Evolutionary conservation across 2,888 invertebrate genomes (phyloP), one percentile per base, ranked within the genome.

Genomic region (Lycocerus yunnanus): DNA sequence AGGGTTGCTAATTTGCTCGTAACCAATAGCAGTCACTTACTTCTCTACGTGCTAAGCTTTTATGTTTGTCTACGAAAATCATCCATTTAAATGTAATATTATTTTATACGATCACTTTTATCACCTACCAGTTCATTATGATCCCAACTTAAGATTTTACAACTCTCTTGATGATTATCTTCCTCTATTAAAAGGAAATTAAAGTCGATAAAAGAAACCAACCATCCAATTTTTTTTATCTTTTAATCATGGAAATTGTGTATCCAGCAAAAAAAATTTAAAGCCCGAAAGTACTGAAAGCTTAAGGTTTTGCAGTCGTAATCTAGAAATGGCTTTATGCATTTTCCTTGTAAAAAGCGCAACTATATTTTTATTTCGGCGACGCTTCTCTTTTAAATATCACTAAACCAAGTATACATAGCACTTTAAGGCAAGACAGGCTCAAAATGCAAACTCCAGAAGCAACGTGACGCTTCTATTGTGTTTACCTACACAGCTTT

Each of bases 401-500:
- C 71, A 69, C 73, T 76, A 76, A 75, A 68, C 68, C 75, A 43
- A 15, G 67, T 69, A 71, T 74, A 72, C 61, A 74, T 72, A 68
- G 65, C 69, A 69, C 75, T 75, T 59, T 43, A 66, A 68, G 66
- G 72, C 69, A 59, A 75, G 71, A 66, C 68, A 68, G 68, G 68
- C 76, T 75, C 72, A 72, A 76, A 70, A 67, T 73, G 71, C 67
- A 73, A 69, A 69, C 69, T 73, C 67, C 66, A 73, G 71, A n/a
- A 43, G 43, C 43, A 74, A 77, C 74, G 76, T 78, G 76, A 76
- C 71, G 74, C 74, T 77, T 76, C 79, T 78, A 80, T 80, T 79
- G 78, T 84, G 83, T 84, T 84, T 84, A 83, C 84, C 82, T 83
- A 85, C 85, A 85, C 80, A 79, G 83, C 82, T 85, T 85, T 83